Conservation (phyloP, 2,797 vertebrate genomes). For the Acrossocheilus fasciatus region DNA sequence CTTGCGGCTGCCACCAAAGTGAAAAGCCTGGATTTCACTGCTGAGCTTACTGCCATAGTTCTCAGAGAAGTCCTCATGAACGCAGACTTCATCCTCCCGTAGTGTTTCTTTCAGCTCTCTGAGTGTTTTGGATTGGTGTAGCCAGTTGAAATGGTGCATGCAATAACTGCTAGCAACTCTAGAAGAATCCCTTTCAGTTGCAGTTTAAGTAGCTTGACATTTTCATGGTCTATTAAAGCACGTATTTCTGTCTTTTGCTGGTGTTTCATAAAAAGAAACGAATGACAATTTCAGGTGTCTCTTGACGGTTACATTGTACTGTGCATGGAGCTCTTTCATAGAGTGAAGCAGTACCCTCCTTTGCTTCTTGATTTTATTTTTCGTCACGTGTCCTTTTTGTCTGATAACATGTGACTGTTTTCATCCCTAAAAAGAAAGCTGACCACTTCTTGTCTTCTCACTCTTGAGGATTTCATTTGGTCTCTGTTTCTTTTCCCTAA, state of each 20-base stretch:
- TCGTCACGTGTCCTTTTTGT: slow-evolving; percentile 37
- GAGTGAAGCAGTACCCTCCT: slow-evolving; percentile 31
- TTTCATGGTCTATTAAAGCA: slow-evolving; percentile 50
- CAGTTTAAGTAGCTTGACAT: slow-evolving; percentile 44
- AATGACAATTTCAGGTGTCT: slow-evolving; percentile 26
- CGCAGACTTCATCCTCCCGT: neutral
- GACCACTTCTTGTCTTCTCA: slow-evolving; percentile 31
- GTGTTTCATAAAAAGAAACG: slow-evolving; percentile 28
- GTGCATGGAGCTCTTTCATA: slow-evolving; percentile 22
- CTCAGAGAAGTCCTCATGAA: neutral
- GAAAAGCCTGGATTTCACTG: neutral
- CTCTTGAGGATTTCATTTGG: too few species aligned
- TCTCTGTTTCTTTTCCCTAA: too few species aligned
- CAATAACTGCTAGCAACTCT: slow-evolving; percentile 42
- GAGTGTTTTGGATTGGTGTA: neutral
- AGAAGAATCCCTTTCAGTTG: slow-evolving; percentile 35
- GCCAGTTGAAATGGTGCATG: slow-evolving; percentile 9
- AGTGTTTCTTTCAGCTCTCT: neutral
- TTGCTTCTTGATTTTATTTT: slow-evolving; percentile 29
- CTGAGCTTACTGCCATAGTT: neutral
- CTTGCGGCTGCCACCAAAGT: slow-evolving; percentile 36
- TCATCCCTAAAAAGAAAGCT: slow-evolving; percentile 36
- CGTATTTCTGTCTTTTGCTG: slow-evolving; percentile 33
- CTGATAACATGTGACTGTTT: slow-evolving; percentile 37
- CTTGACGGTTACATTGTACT: slow-evolving; percentile 25